Evolutionary conservation across 2,797 vertebrate genomes (phyloP).

Genomic region (Tangara arthus): DNA sequence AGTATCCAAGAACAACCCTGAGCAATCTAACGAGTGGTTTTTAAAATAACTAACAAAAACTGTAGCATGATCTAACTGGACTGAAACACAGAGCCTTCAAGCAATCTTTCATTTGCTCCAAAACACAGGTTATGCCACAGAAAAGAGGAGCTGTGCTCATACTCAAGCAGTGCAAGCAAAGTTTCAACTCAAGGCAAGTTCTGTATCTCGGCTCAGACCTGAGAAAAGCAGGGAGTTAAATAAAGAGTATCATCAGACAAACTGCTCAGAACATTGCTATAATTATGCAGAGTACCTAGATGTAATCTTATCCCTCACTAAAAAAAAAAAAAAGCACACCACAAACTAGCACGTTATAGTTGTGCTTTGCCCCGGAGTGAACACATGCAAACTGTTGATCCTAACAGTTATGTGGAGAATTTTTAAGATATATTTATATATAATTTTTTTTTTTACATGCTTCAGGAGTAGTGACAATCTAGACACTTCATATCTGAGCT

Average conservation of each 20-base stretch:
- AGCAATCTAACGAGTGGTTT: neutral
- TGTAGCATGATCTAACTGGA: neutral
- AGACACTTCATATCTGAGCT: neutral
- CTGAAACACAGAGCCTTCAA: neutral
- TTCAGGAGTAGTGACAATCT: neutral
- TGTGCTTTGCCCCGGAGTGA: conserved; percentile 28
- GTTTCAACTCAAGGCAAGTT: conserved; percentile 23
- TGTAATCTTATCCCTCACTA: conserved; percentile 46
- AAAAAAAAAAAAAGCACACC: neutral
- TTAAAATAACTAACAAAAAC: conserved; percentile 3
- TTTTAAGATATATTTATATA: neutral
- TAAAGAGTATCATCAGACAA: conserved; percentile 40
- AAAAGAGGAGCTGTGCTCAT: neutral
- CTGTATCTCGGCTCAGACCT: neutral
- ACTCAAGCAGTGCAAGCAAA: neutral
- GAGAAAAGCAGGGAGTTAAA: conserved; percentile 39
- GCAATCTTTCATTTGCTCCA: neutral
- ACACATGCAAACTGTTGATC: conserved; percentile 13
- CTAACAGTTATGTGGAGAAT: neutral
- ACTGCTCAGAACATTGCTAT: conserved; percentile 40
- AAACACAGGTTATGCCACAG: neutral
- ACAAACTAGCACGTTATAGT: neutral
- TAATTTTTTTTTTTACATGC: neutral
- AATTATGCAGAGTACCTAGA: conserved; percentile 59
- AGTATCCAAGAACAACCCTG: neutral